Evolutionary conservation across 2,113 vertebrate species (phyloP), one percentile per base, ranked within the genome.

Genomic region (Raja brachyura): DNA sequence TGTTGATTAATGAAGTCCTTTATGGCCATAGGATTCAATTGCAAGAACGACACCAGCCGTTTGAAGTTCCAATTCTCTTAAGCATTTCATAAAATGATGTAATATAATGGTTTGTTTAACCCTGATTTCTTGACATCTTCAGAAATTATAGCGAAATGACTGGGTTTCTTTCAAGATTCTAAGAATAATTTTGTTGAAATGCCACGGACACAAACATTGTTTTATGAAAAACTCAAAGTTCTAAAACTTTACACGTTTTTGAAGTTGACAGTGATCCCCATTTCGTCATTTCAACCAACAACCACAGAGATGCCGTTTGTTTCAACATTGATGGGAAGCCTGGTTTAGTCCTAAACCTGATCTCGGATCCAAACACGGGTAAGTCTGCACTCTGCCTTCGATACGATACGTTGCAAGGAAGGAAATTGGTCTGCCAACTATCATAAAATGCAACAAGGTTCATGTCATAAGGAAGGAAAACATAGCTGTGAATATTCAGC

Each of bases 211-310:
- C 59, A 88, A 63, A 86, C 3, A 28, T 5, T 63, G 13, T 31
- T 88, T 63, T 88, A 18, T 66, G 61, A 28, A 66, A 31, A 88
- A 61, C 79, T 93, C 39, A 93, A 77, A 33, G n/a, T 59, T 79
- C 20, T 79, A 79, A 56, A 54, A 14, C 33, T 74, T 54, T 93
- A 93, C 88, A 93, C 95, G 93, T 94, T 93, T 93, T 94, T 93
- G 39, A 96, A 99, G 99, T 99, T 96, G 99, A 99, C 93, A 97
- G 97, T 93, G 98, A 99, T 93, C 99, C 99, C 93, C 99, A 99
- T 95, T 99, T 99, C 95, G 96, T 99, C 93, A 97, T 99, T 92
- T 96, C 97, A 6, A 96, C 98, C 16, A 97, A 97, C 61, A 94
- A 97, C 66, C 97, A 96, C 93, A 94, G 97, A 0, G 98, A 99